These are phyloP conservation scores for Antechinus flavipes DNA, from an alignment of 2,113 vertebrate genomes.

Conservation along the genomic window DNA sequence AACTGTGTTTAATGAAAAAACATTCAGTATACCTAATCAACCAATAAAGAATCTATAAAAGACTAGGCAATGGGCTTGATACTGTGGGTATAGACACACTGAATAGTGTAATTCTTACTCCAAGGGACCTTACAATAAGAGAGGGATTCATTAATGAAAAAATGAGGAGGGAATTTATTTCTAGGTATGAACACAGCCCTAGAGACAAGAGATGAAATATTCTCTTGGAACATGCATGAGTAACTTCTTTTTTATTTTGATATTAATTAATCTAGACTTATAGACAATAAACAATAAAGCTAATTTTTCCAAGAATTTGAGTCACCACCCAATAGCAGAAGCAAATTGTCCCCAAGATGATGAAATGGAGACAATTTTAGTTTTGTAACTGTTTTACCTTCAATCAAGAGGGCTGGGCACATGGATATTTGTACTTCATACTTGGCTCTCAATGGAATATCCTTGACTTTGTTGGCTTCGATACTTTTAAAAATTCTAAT, in stretches of 20 bases:
- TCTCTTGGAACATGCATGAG: neutral
- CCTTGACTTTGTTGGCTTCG: conserved; percentile 39
- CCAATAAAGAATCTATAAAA: neutral
- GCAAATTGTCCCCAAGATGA: neutral
- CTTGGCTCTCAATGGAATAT: conserved; percentile 13
- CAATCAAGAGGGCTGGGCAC: neutral
- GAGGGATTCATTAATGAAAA: neutral
- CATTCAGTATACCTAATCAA: neutral
- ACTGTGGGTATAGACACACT: neutral
- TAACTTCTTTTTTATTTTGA: neutral
- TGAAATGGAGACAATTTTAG: neutral
- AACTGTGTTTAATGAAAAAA: neutral
- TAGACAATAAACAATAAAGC: neutral
- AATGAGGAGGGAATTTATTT: neutral
- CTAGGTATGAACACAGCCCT: neutral
- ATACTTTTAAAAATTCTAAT: conserved; percentile 57
- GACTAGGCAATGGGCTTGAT: neutral
- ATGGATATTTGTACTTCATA: neutral
- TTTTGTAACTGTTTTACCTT: neutral
- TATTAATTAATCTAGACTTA: neutral
- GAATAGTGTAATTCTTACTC: neutral
- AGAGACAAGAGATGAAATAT: neutral
- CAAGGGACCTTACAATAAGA: neutral
- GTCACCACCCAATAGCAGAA: neutral
- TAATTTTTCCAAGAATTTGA: neutral